Conservation (phyloP, 2,797 vertebrate species). For the Mus spretus region DNA sequence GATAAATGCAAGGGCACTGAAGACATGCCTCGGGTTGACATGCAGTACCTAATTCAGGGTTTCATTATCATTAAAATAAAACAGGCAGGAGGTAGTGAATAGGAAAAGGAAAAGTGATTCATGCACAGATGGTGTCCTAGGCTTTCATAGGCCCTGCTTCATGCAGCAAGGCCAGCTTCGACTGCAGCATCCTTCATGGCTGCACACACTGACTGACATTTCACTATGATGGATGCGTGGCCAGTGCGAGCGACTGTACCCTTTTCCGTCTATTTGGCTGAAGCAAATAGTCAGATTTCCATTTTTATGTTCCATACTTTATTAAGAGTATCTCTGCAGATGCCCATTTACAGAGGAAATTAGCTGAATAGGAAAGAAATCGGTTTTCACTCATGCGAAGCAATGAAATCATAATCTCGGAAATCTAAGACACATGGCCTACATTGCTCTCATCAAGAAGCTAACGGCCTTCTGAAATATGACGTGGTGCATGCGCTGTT, state of each 20-base stretch:
- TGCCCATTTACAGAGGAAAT: constrained; percentile 36
- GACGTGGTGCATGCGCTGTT: not conserved
- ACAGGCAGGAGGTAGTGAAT: not conserved
- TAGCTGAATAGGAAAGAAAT: constrained; percentile 50
- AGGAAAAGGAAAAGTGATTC: constrained; percentile 30
- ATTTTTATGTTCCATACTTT: constrained; percentile 59
- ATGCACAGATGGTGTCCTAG: not conserved
- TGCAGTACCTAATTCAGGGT: constrained; percentile 56
- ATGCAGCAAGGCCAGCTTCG: constrained; percentile 36
- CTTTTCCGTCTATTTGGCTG: not conserved
- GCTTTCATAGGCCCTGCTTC: not conserved
- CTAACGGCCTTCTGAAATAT: constrained; percentile 10
- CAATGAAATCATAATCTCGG: constrained; percentile 10
- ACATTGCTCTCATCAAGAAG: not conserved
- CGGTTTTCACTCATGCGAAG: constrained; percentile 22
- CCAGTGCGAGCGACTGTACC: not conserved
- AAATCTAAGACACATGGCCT: constrained; percentile 29
- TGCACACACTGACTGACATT: not conserved
- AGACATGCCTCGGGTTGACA: constrained; percentile 52
- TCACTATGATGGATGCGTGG: not conserved
- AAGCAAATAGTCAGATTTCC: constrained; percentile 16
- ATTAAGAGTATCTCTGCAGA: constrained; percentile 13
- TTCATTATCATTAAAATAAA: constrained; percentile 50
- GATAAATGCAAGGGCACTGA: constrained; percentile 55
- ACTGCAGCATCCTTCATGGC: constrained; percentile 40